Base-by-base conservation (phyloP, 2,113 vertebrate species). In the Sarotherodon lohbergeri region DNA sequence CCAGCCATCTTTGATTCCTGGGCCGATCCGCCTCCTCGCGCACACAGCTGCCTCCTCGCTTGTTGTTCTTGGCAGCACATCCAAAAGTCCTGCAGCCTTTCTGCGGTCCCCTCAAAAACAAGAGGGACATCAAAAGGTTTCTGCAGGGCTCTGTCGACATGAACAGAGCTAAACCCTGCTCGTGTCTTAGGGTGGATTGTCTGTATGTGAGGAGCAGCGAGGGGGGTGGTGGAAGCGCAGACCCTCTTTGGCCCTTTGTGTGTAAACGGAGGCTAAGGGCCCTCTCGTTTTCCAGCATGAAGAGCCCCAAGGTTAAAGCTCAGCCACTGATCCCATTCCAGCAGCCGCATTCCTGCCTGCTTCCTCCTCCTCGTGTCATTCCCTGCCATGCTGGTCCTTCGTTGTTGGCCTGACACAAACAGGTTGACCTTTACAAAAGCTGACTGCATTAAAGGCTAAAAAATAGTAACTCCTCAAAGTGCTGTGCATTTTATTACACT, bases 1-100 rank as follows among this genome's bases (percentile, higher is more conserved):
- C 81, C 94, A 85, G 95, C 93, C 95, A 94, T 94, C 95, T 96
- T 96, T 95, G 96, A 96, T 96, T 95, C 91, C 83, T 90, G 88
- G 63, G 89, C 88, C 68, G 92, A 93, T 90, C 95, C 91, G 90
- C 93, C 95, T 96, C 93, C 92, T 92, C 93, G 91, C 90, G 91
- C 93, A 92, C 93, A 94, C 94, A 96, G 95, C 95, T 95, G 94
- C 96, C 92, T 95, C 91, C 93, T 95, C 81, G 81, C 93, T 95
- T 96, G 95, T 95, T 95, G 95, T 96, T 95, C 90, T 94, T 96
- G 96, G 94, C 94, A 94, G 83, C 46, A 80, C 93, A 94, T 95
- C 91, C 93, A 95, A 96, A 94, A 91, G 90, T 95, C 95, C 90
- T 92, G 86, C 86, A 93, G 93, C 92, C 92, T 92, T 95, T 95